phyloP scores from a whole-genome alignment of 2,888 invertebrate genomes.

The Lycaena phlaeas region DNA sequence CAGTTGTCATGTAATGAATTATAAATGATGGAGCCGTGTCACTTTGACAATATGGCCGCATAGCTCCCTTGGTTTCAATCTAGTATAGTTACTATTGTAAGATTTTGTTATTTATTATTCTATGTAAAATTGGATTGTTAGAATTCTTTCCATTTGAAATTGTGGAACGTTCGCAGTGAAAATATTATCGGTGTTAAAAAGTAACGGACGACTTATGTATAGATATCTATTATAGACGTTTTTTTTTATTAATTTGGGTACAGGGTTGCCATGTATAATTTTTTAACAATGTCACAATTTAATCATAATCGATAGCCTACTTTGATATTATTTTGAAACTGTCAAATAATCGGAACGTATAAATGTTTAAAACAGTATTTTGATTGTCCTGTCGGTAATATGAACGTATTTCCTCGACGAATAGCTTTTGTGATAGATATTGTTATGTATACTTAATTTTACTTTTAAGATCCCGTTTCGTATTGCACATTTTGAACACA shows the following conservation, averaged over 20 bases:
- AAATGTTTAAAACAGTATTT: slow-evolving; percentile 3
- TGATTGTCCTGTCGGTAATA: too few relatives aligned
- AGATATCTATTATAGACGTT: neutral
- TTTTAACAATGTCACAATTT: neutral
- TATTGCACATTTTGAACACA: slow-evolving; percentile 20
- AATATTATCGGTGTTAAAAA: neutral
- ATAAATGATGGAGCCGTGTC: slow-evolving; percentile 18
- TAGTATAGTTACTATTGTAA: slow-evolving; percentile 47
- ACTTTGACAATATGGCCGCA: slow-evolving; percentile 47
- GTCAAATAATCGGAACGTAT: neutral
- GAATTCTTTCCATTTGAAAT: slow-evolving; percentile 39
- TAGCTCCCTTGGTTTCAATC: slow-evolving; percentile 58
- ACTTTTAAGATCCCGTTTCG: slow-evolving; percentile 14
- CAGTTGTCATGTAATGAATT: slow-evolving; percentile 10
- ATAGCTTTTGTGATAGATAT: slow-evolving; percentile 58
- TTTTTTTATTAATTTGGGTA: slow-evolving; percentile 6
- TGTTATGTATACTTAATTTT: slow-evolving; percentile 44
- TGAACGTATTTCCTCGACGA: slow-evolving; percentile 12
- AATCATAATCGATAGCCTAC: neutral
- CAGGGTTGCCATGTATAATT: slow-evolving; percentile 2
- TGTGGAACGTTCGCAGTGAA: slow-evolving; percentile 30
- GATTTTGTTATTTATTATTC: slow-evolving; percentile 70
- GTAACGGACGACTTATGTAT: neutral
- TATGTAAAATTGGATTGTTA: slow-evolving; percentile 60
- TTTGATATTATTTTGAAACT: neutral